A percentile compares a stretch with the other conserved stretches of the same genome.
phyloP scores from a whole-genome alignment of 2,113 vertebrate genomes.

The Brachypodius melanocephalos region DNA sequence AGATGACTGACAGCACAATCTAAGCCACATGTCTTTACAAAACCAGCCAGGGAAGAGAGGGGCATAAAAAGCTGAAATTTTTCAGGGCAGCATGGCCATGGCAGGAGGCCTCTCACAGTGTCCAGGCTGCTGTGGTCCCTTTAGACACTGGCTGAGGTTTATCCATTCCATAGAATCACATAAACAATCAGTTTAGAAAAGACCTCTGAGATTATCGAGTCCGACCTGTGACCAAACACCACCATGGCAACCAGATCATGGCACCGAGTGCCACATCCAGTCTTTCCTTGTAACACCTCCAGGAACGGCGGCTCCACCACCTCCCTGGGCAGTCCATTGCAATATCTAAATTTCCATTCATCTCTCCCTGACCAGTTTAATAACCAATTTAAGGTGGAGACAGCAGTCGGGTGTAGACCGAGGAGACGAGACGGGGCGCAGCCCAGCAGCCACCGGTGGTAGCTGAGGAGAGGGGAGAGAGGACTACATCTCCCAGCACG shows the following conservation, averaged over 20 bases:
- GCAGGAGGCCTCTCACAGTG: no score
- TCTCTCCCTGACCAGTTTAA: not conserved
- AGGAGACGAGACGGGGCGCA: accelerated
- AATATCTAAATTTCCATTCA: not conserved
- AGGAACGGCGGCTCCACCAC: not conserved
- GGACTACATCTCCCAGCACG: not conserved
- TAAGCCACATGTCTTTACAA: no score
- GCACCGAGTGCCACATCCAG: not conserved
- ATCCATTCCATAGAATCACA: not conserved
- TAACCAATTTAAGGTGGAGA: no score
- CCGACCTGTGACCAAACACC: not conserved
- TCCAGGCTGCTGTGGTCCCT: not conserved
- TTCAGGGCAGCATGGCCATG: accelerated
- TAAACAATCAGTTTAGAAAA: not conserved
- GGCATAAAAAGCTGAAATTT: not conserved
- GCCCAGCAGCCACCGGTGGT: accelerated
- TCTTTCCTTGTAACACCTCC: not conserved
- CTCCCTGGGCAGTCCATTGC: not conserved
- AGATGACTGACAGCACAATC: not conserved
- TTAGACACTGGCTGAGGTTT: not conserved
- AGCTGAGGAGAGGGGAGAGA: accelerated
- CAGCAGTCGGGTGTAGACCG: no score
- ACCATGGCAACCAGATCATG: not conserved
- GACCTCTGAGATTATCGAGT: not conserved
- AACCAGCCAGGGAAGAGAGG: not conserved